Conservation (phyloP, 2,797 vertebrate species). For the Tolypeutes matacus region DNA sequence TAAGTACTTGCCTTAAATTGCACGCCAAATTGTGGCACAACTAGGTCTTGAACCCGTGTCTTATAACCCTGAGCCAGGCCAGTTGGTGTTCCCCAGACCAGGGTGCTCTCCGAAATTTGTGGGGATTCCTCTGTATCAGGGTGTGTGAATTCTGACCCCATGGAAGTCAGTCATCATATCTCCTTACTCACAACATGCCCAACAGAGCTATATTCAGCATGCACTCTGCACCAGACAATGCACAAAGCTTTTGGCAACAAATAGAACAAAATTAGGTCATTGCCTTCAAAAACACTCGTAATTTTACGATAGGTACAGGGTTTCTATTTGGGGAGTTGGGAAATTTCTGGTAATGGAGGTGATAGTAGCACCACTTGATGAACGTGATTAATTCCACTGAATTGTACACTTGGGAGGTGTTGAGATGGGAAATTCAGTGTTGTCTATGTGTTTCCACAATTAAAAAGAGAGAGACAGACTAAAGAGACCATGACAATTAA, state of each 20-base stretch:
- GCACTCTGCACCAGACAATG: background rate
- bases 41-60: background rate
- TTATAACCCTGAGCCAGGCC: background rate
- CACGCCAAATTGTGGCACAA: background rate
- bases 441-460: too few species aligned
- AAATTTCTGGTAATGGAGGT: too few species aligned
- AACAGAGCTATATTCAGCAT: background rate
- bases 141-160: background rate
- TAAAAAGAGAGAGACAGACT: too few species aligned
- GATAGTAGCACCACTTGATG: too few species aligned
- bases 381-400: too few species aligned
- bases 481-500: too few species aligned
- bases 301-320: background rate
- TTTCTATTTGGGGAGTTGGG: too few species aligned
- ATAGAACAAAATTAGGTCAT: background rate
- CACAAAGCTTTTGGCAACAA: background rate
- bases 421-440: too few species aligned
- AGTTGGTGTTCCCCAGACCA: background rate
- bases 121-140: background rate
- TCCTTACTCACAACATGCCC: background rate
- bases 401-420: too few species aligned
- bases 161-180: fast-evolving
- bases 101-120: background rate
- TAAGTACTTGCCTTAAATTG: background rate
- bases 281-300: background rate